Evolutionary conservation across 2,797 vertebrate genomes (phyloP), one percentile per base, ranked within the genome.

Genomic region (Clamator glandarius): DNA sequence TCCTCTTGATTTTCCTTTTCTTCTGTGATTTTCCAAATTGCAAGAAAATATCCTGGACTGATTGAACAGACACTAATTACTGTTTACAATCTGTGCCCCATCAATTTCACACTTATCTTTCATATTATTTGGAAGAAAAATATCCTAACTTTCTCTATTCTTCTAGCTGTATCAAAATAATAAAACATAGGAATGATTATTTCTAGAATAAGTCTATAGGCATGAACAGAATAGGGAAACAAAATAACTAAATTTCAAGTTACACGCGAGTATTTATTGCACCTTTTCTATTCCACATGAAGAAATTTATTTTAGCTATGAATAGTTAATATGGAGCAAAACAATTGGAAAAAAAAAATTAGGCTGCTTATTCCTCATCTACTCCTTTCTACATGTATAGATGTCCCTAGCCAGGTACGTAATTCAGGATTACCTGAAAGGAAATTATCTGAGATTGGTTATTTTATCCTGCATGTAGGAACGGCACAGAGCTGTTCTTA

Each of bases 21-120:
- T 66, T 70, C 75, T 35, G 19, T 39, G 48, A 85, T 69, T 94
- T 93, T 91, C 51, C 58, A 68, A 12, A 57, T 81, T 62, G 21
- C 46, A 85, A 78, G 64, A 84, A 87, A 92, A 80, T 82, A 86
- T 24, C 26, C 62, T 68, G 42, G 67, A 80, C 25, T 8, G 5
- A 68, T 12, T 70, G 24, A 83, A 85, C 9, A 87, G 55, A 57
- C 26, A 63, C 23, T 52, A 77, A 85, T 77, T 77, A 46, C 41
- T 59, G 18, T n/a, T 85, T 61, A 74, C 11, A 85, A 42, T 77
- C 64, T 74, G 42, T 12, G 89, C 29, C 52, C 7, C 26, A 67
- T 52, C 25, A 31, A 77, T 29, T 59, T 85, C 36, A 74, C 26
- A 3, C 18, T 21, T 18, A 8, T n/a, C 28, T 69, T 42, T 76